These are phyloP conservation scores for Stenoptilia bipunctidactyla DNA, from an alignment of 2,888 invertebrate genomes.

Conservation along the genomic window DNA sequence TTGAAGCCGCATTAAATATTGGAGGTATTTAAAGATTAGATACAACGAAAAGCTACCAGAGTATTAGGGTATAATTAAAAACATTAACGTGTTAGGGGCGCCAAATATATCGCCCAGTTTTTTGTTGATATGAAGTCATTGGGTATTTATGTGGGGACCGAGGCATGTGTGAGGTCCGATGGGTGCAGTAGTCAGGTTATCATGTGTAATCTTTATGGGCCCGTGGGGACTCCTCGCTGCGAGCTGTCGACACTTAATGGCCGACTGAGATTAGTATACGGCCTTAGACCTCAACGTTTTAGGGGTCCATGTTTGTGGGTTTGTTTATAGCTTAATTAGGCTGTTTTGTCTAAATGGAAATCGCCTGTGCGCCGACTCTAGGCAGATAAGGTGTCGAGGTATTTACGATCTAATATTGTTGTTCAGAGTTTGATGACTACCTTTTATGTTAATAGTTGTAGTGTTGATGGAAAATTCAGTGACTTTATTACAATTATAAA, in stretches of 20 bases:
- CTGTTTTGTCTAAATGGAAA: slow-evolving; percentile 65
- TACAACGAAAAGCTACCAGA: slow-evolving; percentile 44
- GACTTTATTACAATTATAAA: too few relatives aligned
- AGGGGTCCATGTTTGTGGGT: slow-evolving; percentile 60
- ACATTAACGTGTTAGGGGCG: slow-evolving; percentile 67
- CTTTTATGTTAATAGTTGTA: slow-evolving; percentile 21
- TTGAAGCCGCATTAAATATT: too few relatives aligned
- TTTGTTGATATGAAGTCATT: slow-evolving; percentile 64
- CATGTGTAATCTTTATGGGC: slow-evolving; percentile 67
- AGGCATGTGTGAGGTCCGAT: slow-evolving; percentile 59
- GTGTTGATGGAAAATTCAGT: neutral
- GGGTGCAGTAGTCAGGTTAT: slow-evolving; percentile 62
- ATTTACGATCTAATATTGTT: slow-evolving; percentile 59
- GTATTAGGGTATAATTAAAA: slow-evolving; percentile 68
- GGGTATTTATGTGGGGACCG: slow-evolving; percentile 58
- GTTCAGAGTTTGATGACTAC: slow-evolving; percentile 26
- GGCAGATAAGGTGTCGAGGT: slow-evolving; percentile 64
- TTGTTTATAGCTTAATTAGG: slow-evolving; percentile 71
- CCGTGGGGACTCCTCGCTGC: slow-evolving; percentile 51
- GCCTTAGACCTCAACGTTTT: slow-evolving; percentile 43
- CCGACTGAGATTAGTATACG: slow-evolving; percentile 52
- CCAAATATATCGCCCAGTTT: slow-evolving; percentile 69
- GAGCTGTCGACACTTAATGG: slow-evolving; percentile 68
- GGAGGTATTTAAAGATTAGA: slow-evolving; percentile 39
- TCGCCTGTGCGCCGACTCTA: slow-evolving; percentile 49